Evolutionary conservation across 2,113 vertebrate species (phyloP).

Genomic region (Alexandromys fortis): DNA sequence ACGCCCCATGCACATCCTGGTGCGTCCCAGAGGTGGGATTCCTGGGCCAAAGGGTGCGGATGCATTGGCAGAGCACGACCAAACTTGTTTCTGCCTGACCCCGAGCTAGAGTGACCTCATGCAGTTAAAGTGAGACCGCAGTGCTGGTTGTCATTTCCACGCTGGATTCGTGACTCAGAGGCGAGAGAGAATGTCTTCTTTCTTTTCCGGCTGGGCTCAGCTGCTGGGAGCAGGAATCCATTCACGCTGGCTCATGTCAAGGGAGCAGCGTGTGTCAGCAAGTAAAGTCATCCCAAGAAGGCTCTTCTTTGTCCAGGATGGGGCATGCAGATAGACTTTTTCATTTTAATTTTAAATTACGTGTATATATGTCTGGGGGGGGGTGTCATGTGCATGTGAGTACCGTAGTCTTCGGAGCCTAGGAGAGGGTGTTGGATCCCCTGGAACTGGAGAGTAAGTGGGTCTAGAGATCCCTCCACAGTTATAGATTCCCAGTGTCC

Average conservation of each 20-base stretch:
- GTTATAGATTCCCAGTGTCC: not conserved
- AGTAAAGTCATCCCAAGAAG: not conserved
- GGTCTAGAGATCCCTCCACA: not conserved
- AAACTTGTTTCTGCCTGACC: slow-evolving; percentile 62
- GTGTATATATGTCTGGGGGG: too few species aligned
- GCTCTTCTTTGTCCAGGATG: not conserved
- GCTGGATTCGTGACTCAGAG: slow-evolving; percentile 52
- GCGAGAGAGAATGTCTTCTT: slow-evolving; percentile 1
- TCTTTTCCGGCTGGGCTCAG: not conserved
- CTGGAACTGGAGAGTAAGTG: not conserved
- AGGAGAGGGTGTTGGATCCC: not conserved
- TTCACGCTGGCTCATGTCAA: not conserved
- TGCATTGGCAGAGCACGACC: slow-evolving; percentile 41
- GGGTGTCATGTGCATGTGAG: not conserved
- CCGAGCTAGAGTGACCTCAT: slow-evolving; percentile 64
- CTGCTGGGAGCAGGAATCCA: slow-evolving; percentile 31
- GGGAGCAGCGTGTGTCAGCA: not conserved
- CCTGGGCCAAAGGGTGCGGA: slow-evolving; percentile 77
- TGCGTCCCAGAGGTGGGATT: slow-evolving; percentile 58
- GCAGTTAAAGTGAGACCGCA: slow-evolving; percentile 42
- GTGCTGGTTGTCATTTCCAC: slow-evolving; percentile 64
- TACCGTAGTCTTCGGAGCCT: not conserved
- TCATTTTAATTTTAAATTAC: not conserved
- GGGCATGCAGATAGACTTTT: not conserved
- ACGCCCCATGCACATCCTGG: slow-evolving; percentile 40